A percentile compares a stretch with the other conserved stretches of the same genome.
phyloP scores from a whole-genome alignment of 2,797 vertebrate species.

The Pseudopleuronectes americanus region DNA sequence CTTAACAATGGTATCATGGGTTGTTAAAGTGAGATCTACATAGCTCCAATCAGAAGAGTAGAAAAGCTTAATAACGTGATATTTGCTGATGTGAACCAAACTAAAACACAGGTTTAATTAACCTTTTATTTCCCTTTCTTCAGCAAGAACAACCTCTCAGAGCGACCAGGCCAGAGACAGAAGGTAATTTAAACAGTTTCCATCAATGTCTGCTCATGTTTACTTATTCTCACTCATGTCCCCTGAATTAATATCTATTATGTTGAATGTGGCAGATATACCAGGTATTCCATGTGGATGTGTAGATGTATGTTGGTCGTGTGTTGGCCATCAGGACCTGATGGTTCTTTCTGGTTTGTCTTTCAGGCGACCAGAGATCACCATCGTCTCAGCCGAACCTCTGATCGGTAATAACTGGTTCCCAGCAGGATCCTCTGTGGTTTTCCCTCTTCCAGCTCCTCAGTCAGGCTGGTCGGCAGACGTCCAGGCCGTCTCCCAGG shows the following conservation, averaged over 20 bases:
- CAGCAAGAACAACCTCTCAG: slow-evolving; percentile 84
- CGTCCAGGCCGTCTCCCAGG: slow-evolving; percentile 85
- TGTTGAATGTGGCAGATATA: no score
- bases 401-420: slow-evolving; percentile 87
- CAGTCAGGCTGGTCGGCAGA: slow-evolving; percentile 84
- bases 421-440: slow-evolving; percentile 79
- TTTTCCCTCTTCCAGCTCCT: slow-evolving; percentile 67
- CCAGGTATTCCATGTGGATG: background rate
- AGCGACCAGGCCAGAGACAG: slow-evolving; percentile 87
- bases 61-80: background rate
- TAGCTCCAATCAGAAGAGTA: background rate
- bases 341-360: slow-evolving; percentile 17
- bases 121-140: background rate
- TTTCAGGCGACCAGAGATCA: slow-evolving; percentile 91
- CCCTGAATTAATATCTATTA: no score
- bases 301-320: background rate
- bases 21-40: slow-evolving; percentile 1
- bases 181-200: slow-evolving; percentile 81
- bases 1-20: background rate
- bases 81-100: no score
- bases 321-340: background rate
- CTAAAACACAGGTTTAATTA: background rate
- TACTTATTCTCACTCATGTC: background rate
- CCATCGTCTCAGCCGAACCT: slow-evolving; percentile 91
- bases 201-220: background rate